Conservation (phyloP, 2,113 vertebrate genomes). For the Nibea coibor region DNA sequence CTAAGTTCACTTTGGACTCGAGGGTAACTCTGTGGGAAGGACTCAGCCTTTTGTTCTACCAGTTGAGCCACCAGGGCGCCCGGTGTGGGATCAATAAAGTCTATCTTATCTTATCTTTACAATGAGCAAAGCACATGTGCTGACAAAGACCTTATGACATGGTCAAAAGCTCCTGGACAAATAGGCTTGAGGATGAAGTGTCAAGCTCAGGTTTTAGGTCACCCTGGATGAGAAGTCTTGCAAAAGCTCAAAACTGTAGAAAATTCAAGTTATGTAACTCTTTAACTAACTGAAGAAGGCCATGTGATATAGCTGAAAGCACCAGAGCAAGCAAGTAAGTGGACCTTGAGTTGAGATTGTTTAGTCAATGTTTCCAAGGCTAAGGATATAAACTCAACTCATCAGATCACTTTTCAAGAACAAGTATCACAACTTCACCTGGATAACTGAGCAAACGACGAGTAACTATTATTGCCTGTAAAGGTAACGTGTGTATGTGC, state of each 20-base stretch:
- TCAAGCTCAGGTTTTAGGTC: too few relatives aligned
- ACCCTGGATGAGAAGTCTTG: background rate
- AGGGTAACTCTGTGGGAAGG: too few relatives aligned
- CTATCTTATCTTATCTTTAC: too few relatives aligned
- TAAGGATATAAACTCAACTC: too few relatives aligned
- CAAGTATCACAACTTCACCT: background rate
- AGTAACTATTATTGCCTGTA: background rate
- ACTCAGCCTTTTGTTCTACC: too few relatives aligned
- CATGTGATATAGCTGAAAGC: background rate
- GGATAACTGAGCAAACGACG: background rate
- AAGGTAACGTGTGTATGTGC: background rate
- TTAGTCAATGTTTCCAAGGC: too few relatives aligned
- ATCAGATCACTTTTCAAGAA: background rate
- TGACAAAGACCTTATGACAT: background rate
- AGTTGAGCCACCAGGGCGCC: too few relatives aligned
- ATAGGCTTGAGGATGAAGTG: background rate
- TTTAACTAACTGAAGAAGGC: background rate
- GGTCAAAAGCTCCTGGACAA: background rate
- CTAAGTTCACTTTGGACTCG: too few relatives aligned
- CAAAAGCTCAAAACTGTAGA: background rate
- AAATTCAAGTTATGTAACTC: too few relatives aligned
- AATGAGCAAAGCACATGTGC: background rate
- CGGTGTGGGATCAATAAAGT: too few relatives aligned
- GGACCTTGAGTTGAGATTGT: background rate
- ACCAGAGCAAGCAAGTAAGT: background rate